These are phyloP conservation scores for Neodiprion virginianus DNA, from an alignment of 1,140 invertebrate genomes.

Conservation along the genomic window DNA sequence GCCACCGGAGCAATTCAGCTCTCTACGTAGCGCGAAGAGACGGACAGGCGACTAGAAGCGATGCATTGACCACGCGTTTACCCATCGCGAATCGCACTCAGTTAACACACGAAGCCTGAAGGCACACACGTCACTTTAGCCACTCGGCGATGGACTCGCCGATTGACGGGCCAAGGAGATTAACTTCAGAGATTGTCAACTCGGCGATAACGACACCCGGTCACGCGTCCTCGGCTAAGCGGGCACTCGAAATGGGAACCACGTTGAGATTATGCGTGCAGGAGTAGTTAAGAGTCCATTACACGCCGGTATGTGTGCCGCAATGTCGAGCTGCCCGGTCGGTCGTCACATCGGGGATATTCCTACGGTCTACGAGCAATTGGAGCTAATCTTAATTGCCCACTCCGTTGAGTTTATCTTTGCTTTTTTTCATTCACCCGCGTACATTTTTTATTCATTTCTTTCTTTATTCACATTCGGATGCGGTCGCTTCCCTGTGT, in stretches of 20 bases:
- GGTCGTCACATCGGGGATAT: not conserved
- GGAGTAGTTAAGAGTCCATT: not conserved
- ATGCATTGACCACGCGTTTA: slow-evolving; percentile 23
- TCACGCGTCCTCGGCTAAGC: not conserved
- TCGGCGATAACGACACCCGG: not conserved
- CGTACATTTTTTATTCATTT: not conserved
- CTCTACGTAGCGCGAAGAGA: not conserved
- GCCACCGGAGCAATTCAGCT: too few species aligned
- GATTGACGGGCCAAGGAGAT: slow-evolving; percentile 50
- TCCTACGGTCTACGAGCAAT: not conserved
- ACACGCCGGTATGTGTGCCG: not conserved
- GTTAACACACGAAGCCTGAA: not conserved
- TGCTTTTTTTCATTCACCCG: not conserved
- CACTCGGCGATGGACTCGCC: slow-evolving; percentile 8
- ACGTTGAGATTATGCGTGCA: not conserved
- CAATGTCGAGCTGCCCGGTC: not conserved
- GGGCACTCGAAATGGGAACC: not conserved
- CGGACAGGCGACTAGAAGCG: not conserved
- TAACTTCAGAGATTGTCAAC: slow-evolving; percentile 36
- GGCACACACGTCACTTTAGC: slow-evolving; percentile 11
- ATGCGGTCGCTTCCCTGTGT: not conserved
- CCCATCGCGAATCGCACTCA: not conserved
- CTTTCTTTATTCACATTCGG: not conserved
- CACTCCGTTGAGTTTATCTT: not conserved
- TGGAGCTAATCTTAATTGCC: not conserved